phyloP scores from a whole-genome alignment of 2,113 vertebrate species.

The Psittacara wagleri region DNA sequence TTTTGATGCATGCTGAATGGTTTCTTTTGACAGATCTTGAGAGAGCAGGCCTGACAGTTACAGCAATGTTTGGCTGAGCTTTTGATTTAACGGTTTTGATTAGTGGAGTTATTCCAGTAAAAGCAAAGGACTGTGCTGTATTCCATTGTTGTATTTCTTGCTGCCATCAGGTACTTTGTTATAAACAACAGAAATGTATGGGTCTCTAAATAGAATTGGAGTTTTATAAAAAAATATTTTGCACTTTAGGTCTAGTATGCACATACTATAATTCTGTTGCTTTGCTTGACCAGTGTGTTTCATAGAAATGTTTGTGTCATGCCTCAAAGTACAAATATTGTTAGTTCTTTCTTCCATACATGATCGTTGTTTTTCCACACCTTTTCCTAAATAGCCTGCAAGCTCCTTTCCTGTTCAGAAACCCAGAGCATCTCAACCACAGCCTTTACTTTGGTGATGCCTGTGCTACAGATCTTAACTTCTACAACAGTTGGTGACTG shows the following conservation, averaged over 20 bases:
- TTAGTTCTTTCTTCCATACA: not conserved
- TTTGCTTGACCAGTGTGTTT: not conserved
- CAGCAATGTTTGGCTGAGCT: not conserved
- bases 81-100: not conserved
- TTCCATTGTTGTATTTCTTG: not conserved
- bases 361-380: not conserved
- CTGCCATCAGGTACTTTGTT: not conserved
- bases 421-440: slow-evolving; percentile 56
- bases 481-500: slow-evolving; percentile 80
- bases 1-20: not conserved
- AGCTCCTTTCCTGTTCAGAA: slow-evolving; percentile 74
- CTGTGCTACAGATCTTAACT: slow-evolving; percentile 88
- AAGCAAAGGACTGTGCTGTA: not conserved
- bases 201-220: not conserved
- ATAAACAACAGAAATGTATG: not conserved
- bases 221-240: not conserved
- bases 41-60: not conserved
- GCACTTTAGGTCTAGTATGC: not conserved
- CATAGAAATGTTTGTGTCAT: not conserved
- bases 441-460: slow-evolving; percentile 81
- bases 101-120: not conserved
- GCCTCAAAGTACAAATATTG: not conserved
- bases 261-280: not conserved
- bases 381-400: slow-evolving; percentile 75
- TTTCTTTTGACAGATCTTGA: not conserved